Base-by-base conservation (phyloP, 2,113 vertebrate genomes). In the Lipophrys pholis region DNA sequence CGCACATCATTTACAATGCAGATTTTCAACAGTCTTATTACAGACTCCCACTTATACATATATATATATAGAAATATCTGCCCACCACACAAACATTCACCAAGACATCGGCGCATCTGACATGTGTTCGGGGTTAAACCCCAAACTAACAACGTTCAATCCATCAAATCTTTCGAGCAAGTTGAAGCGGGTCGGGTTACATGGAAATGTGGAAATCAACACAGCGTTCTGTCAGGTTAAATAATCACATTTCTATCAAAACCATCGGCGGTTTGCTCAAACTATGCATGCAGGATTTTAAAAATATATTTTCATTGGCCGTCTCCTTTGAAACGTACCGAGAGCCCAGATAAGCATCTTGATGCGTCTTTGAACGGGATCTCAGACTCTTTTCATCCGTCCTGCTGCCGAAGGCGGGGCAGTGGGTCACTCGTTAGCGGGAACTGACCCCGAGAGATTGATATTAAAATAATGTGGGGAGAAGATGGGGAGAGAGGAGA, bases 311-410 rank as follows among this genome's bases (percentile, higher is more conserved):
- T 87, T 69, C 11, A 53, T 75, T 91, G 87, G 86, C 87, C 3
- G 64, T 15, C 61, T 40, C 52, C 63, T 82, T 79, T 69, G 35
- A 79, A 81, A 83, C 52, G 42, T 61, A 69, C 2, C 63, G 60
- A 80, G 69, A 73, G 67, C 71, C 54, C 39, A 86, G 91, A 92
- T 91, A 87, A 91, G 79, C 64, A 92, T 90, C 89, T 86, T 63
- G 80, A 88, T 85, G 78, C 45, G 45, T 80, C 73, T 89, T 87
- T 85, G 81, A 91, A 88, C 91, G 42, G 16, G 51, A 92, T 82
- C 80, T 72, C 21, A 43, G 58, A 45, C 62, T 48, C 45, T 58
- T 56, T 58, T 5, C 14, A 36, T 71, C 78, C 2, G 43, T 40
- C 40, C 21, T 30, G n/a, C n/a, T 56, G 39, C 39, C 51, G 55